These are phyloP conservation scores for Sebastes matsubarae DNA, from an alignment of 2,797 vertebrate species.

Conservation along the genomic window DNA sequence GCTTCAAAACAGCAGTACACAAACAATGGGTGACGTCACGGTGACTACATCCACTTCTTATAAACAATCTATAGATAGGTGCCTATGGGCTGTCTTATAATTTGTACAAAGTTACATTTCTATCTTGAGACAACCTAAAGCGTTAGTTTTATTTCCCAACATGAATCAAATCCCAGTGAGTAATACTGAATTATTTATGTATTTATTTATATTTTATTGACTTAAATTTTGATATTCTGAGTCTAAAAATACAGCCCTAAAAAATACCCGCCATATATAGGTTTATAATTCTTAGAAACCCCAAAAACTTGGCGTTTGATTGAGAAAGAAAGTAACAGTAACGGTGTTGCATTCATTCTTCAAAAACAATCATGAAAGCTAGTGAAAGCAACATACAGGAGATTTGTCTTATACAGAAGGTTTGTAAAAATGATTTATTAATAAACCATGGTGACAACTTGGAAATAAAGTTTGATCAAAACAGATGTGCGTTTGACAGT, in stretches of 20 bases:
- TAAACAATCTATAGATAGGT: no score
- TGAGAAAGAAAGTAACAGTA: background rate
- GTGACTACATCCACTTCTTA: no score
- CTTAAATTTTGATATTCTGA: background rate
- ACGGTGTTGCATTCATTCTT: background rate
- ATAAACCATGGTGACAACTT: background rate
- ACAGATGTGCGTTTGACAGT: background rate
- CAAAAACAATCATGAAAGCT: background rate
- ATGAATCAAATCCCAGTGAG: background rate
- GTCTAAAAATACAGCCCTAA: background rate
- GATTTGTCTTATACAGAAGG: background rate
- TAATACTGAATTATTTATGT: background rate
- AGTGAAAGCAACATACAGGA: background rate
- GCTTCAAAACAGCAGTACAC: no score
- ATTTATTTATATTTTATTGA: background rate
- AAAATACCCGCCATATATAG: background rate
- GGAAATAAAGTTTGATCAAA: background rate
- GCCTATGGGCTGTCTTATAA: background rate
- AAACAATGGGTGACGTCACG: no score
- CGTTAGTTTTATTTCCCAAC: background rate
- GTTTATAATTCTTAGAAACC: background rate
- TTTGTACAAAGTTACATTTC: background rate
- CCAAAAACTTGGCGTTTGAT: background rate
- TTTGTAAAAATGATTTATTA: background rate
- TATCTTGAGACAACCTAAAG: background rate